phyloP scores from a whole-genome alignment of 2,888 invertebrate genomes.

The Neoaliturus tenellus region DNA sequence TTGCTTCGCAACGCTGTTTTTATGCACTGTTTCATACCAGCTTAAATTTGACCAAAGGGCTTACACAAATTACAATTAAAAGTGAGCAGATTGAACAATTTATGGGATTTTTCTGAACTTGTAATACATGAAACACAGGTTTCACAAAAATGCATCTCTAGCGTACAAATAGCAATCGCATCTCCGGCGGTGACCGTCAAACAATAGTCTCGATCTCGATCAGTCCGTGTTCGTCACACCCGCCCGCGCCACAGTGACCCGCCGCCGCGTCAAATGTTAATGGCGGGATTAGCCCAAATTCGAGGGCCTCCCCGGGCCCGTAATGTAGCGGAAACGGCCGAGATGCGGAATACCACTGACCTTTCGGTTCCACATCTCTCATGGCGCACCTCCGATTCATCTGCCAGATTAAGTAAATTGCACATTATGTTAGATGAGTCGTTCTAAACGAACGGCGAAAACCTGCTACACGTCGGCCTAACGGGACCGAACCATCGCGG shows the following conservation, averaged over 20 bases:
- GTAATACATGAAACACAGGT: no score
- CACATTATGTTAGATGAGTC: slow-evolving; percentile 26
- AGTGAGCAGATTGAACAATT: no score
- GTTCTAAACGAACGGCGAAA: background rate
- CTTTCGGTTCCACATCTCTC: slow-evolving; percentile 17
- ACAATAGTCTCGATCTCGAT: no score
- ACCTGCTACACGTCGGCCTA: slow-evolving; percentile 11
- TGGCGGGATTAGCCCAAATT: slow-evolving; percentile 30
- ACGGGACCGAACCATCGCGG: background rate
- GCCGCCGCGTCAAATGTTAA: slow-evolving; percentile 12
- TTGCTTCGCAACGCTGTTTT: no score
- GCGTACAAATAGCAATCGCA: no score
- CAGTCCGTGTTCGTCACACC: background rate
- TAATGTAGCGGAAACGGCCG: slow-evolving; percentile 31
- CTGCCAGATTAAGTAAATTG: slow-evolving; percentile 40
- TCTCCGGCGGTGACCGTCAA: no score
- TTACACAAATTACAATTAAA: no score
- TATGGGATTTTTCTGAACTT: no score
- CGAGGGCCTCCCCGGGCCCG: background rate
- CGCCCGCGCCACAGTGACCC: background rate
- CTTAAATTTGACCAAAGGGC: no score
- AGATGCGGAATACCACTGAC: slow-evolving; percentile 31
- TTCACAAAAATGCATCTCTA: no score
- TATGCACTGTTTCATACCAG: no score
- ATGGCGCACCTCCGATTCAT: slow-evolving; percentile 20